Evolutionary conservation across 1,140 invertebrate genomes (phyloP).

Genomic region (Drosophila sucinea): DNA sequence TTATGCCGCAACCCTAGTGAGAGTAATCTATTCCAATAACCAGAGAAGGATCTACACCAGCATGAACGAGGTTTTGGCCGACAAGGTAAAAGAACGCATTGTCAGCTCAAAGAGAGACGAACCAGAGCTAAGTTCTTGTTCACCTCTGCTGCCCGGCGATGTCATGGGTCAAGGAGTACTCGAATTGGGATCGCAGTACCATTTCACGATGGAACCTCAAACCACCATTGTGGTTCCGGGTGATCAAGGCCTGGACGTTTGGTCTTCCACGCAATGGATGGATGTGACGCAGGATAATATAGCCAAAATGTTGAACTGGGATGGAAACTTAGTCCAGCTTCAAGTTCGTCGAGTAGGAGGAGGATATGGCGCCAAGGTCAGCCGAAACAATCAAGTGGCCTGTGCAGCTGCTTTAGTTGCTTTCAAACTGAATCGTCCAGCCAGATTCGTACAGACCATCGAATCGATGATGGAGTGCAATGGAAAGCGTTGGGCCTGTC

Average conservation of each 20-base stretch:
- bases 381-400: conserved; percentile 84
- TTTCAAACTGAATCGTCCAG: conserved; percentile 85
- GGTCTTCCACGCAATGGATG: conserved; percentile 87
- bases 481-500: conserved; percentile 86
- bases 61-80: conserved; percentile 84
- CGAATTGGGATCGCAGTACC: conserved; percentile 79
- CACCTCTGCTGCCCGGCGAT: conserved; percentile 34
- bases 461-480: conserved; percentile 87
- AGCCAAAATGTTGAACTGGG: conserved; percentile 84
- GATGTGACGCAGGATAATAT: conserved; percentile 87
- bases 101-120: conserved; percentile 84
- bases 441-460: conserved; percentile 87
- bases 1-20: conserved; percentile 87
- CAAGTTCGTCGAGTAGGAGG: conserved; percentile 88
- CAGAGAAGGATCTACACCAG: conserved; percentile 40
- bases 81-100: conserved; percentile 87
- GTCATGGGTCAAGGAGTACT: conserved; percentile 60
- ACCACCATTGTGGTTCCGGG: conserved; percentile 85
- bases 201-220: conserved; percentile 88
- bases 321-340: conserved; percentile 85
- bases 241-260: conserved; percentile 87
- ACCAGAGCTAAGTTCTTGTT: conserved; percentile 85
- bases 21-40: conserved; percentile 85
- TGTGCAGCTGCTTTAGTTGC: conserved; percentile 87
- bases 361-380: conserved; percentile 88